Base-by-base conservation (phyloP, 2,797 vertebrate species). In the Microctenopoma stevenorrisi region DNA sequence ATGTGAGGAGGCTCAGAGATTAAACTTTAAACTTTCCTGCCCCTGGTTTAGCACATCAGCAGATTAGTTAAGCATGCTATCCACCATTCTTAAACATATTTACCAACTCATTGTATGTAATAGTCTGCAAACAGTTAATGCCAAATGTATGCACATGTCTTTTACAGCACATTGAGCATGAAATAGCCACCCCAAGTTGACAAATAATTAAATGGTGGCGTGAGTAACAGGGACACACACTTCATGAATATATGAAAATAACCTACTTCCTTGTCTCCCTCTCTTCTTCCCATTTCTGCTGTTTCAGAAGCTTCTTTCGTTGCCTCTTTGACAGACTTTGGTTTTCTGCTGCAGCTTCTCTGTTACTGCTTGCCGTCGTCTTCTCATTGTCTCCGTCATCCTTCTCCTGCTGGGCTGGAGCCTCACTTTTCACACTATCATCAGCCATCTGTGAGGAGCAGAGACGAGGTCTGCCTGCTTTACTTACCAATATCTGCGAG, bases 251-350 rank as follows among this genome's bases (percentile, higher is more conserved):
- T 22, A 22, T 22, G 22, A 22, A 22, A 22, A 22, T 47, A 9
- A 9, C 43, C 30, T 91, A 99, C 98, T 96, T 99, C 59, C 96
- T 92, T 0, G 96, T 88, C 15, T 96, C 96, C 74, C 96, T 91
- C 69, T 98, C 96, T 15, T 97, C 96, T 75, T 99, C 97, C 98
- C 98, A 99, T 26, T 96, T 97, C 79, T 96, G 96, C 80, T 97
- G 96, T 73, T 93, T 97, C 78, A 97, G 72, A 0, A 97, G 92
- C 57, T 94, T 97, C 89, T 99, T 99, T 86, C 85, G 94, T 60
- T 98, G 97, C 37, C 96, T 93, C 76, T 99, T 99, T 60, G 98
- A 99, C 73, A 98, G 33, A 1, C 73, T 55, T 28, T 74, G 87
- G 22, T 48, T 67, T 0, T 47, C 74, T 9, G 46, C 49, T 3